Base-by-base conservation (phyloP, 1,140 invertebrate species). In the Holcopasites calliopsidis region DNA sequence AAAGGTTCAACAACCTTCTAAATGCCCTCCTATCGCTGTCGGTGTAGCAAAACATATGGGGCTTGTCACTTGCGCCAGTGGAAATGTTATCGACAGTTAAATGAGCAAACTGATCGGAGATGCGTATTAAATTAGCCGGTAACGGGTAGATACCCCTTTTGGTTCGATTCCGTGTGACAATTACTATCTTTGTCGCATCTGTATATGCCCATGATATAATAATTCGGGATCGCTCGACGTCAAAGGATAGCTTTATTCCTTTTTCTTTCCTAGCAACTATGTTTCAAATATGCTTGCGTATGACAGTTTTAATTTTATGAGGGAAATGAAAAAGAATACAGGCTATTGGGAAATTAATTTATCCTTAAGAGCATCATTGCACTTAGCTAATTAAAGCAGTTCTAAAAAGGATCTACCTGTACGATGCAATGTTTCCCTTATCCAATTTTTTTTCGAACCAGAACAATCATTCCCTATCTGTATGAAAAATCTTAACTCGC, bases 61-160 rank as follows among this genome's bases (percentile, higher is more conserved):
- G 18, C 23, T 28, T 40, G 49, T 68, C 64, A 40, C 35, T 28
- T 42, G 50, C 26, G 35, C 57, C 10, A 44, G 31, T 38, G 18
- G 35, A 69, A 10, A 21, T 69, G 65, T 55, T 42, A 69, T 69
- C 26, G 65, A 35, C 65, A 69, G 50, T 28, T 42, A 69, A 55
- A 42, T 42, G 65, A 42, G 26, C 26, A 68, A 68, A 42, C 54
- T 7, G 35, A 42, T 23, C 0, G 18, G 23, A 33, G 35, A 55
- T 16, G 35, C 35, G 35, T 16, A 35, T 55, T 68, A 68, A 40
- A 55, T 55, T 13, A n/a, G 3, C 4, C 10, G 16, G 16, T 23
- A 42, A 16, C 35, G 21, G 35, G n/a, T 54, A 23, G 21, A 6
- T 54, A 42, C 23, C 42, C 42, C 40, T 42, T 40, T 68, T 23